These are phyloP conservation scores for Aspidiotus rigidus DNA, from an alignment of 2,888 invertebrate species.

Conservation along the genomic window DNA sequence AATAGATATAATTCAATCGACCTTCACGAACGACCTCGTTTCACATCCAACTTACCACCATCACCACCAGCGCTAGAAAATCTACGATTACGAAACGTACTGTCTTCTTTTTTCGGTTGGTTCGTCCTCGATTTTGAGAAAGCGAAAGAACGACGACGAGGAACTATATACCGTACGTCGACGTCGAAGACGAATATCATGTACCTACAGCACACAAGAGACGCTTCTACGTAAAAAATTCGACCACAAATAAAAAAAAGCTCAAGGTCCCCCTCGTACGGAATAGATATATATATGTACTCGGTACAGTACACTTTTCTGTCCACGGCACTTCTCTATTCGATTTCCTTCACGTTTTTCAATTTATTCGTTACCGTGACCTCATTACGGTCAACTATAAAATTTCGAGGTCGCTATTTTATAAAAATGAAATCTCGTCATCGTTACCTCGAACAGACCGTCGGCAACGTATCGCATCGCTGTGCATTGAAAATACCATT, in stretches of 20 bases:
- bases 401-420: conserved; percentile 14
- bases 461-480: too few species aligned
- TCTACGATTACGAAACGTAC: too few species aligned
- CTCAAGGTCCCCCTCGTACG: conserved; percentile 7
- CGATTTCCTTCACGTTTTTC: conserved; percentile 8
- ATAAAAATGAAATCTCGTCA: conserved; percentile 13
- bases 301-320: too few species aligned
- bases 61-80: conserved; percentile 5
- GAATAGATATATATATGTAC: too few species aligned
- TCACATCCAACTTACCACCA: conserved; percentile 19
- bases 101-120: too few species aligned
- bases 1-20: conserved; percentile 15
- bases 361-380: conserved; percentile 10
- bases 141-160: too few species aligned
- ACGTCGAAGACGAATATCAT: not conserved
- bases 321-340: not conserved
- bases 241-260: conserved; percentile 13
- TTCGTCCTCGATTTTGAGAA: too few species aligned
- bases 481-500: too few species aligned
- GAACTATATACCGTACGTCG: too few species aligned
- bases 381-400: conserved; percentile 19
- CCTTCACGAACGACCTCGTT: conserved; percentile 23
- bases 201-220: conserved; percentile 12
- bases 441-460: not conserved
- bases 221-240: conserved; percentile 17